Percentiles rank a stretch among this genome's conserved stretches.
These are phyloP conservation scores for Myotis myotis DNA, from an alignment of 2,797 vertebrate species.

Conservation along the genomic window DNA sequence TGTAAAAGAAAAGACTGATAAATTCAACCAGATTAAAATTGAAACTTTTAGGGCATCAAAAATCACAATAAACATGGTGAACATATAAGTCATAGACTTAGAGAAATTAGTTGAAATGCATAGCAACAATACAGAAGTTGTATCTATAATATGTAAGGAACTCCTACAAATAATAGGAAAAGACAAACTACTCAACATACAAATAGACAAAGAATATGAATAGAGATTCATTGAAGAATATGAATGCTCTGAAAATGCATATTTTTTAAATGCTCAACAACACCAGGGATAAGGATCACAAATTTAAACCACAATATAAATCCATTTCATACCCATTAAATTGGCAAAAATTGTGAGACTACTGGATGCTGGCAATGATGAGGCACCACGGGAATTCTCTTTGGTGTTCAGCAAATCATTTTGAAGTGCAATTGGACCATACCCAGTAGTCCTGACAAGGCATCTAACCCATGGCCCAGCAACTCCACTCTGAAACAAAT, in stretches of 20 bases:
- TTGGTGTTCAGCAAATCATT: background rate
- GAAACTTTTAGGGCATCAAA: background rate
- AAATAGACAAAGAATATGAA: background rate
- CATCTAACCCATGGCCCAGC: background rate
- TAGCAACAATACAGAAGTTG: background rate
- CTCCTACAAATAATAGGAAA: background rate
- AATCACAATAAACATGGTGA: background rate
- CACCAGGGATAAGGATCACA: background rate
- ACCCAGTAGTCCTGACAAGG: background rate
- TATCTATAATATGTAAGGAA: background rate
- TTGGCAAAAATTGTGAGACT: background rate
- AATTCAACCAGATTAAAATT: constrained; percentile 9
- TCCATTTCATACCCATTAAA: background rate
- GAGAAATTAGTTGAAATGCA: background rate
- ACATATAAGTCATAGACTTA: background rate
- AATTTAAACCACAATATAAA: background rate
- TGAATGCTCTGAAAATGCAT: background rate
- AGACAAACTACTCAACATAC: background rate
- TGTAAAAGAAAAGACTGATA: background rate
- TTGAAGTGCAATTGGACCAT: background rate
- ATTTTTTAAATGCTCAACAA: background rate
- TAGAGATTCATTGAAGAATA: background rate
- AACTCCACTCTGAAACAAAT: background rate
- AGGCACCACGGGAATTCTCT: background rate
- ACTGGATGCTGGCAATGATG: background rate